phyloP scores from a whole-genome alignment of 35 echinoderm and acorn worm species.

The Lytechinus pictus region DNA sequence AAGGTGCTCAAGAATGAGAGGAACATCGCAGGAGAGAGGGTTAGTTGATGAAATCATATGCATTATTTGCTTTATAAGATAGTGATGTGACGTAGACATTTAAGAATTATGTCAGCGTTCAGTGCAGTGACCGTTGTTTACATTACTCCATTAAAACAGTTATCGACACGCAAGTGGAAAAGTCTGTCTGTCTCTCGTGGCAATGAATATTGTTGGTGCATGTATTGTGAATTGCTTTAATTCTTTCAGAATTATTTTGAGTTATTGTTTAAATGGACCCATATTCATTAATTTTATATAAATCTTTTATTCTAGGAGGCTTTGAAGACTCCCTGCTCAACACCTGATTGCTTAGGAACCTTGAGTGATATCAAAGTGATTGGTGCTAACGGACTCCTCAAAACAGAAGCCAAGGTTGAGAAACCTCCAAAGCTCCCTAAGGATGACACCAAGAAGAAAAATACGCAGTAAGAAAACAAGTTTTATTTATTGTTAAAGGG shows the following conservation, averaged over 20 bases:
- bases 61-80: too few species aligned
- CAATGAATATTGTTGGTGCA: too few species aligned
- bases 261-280: too few species aligned
- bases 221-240: too few species aligned
- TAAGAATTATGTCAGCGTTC: slow-evolving; percentile 68
- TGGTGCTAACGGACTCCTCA: slow-evolving; percentile 71
- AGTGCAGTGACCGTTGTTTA: slow-evolving; percentile 77
- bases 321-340: slow-evolving; percentile 63
- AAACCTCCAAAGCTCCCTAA: not conserved
- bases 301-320: slow-evolving; percentile 67
- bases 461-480: not conserved
- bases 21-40: slow-evolving; percentile 60
- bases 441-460: slow-evolving; percentile 40
- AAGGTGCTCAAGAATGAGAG: slow-evolving; percentile 67
- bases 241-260: too few species aligned
- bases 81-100: slow-evolving; percentile 64
- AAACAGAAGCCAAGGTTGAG: slow-evolving; percentile 50
- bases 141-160: too few species aligned
- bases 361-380: slow-evolving; percentile 51
- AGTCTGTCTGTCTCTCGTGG: too few species aligned
- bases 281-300: too few species aligned
- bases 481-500: not conserved
- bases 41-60: not conserved
- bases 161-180: too few species aligned
- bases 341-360: slow-evolving; percentile 80